Evolutionary conservation across 2,113 vertebrate species (phyloP), one percentile per base, ranked within the genome.

Genomic region (Edolisoma coerulescens): DNA sequence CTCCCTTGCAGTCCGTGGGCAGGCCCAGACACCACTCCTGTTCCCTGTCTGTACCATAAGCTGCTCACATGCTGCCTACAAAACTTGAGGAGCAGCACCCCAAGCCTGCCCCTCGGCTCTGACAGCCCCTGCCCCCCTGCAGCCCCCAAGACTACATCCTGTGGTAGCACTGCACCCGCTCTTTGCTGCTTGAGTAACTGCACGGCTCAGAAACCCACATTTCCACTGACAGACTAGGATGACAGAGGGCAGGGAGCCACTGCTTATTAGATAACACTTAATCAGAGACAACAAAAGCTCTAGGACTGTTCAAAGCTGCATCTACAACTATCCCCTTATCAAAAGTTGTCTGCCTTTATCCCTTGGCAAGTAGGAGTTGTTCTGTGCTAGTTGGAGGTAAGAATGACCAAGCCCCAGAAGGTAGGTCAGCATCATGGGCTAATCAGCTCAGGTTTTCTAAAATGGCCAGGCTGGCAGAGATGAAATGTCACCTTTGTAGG

Each of bases 161-260:
- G 4, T 9, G 15, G 28, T 13, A 44, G 56, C 4, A 0, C 50
- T 10, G 47, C 39, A 32, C 37, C 6, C 60, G 59, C 69, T 78
- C 60, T 69, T 47, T 30, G n/a, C 54, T 74, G 41, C 74, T 37
- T 4, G 12, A 37, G 30, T 8, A n/a, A 21, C 27, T 3, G 11
- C 54, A 27, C 0, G 0, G 42, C 76, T 73, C 49, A 41, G 56
- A 70, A 49, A 18, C 32, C 9, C 45, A 6, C 67, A 53, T n/a
- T 45, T 42, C 24, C 65, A 22, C 3, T 11, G 37, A 41, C 39
- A 15, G 27, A 33, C 44, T 21, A 60, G 22, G 16, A 26, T 7
- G 17, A 16, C 50, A 42, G 4, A 4, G 8, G 9, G 11, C 2
- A 5, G 5, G 4, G 7, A 8, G 21, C 3, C 26, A 21, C 1